Evolutionary conservation across 1,140 invertebrate genomes (phyloP).

Genomic region (Polyergus mexicanus): DNA sequence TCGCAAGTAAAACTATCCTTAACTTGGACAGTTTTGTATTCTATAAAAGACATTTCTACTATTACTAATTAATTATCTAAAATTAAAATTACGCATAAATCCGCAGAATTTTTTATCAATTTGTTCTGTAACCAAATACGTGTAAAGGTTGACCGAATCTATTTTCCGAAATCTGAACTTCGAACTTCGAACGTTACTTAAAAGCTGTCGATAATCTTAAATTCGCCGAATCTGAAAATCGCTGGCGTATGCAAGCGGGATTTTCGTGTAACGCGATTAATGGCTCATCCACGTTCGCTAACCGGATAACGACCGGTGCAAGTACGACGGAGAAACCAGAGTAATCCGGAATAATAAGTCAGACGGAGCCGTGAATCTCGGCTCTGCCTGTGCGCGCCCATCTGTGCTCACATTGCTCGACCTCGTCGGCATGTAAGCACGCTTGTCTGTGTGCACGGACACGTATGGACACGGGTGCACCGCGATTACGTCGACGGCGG

Average conservation of each 20-base stretch:
- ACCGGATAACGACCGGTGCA: constrained; percentile 39
- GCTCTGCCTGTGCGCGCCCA: neutral
- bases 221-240: constrained; percentile 30
- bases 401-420: neutral
- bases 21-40: neutral
- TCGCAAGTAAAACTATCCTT: neutral
- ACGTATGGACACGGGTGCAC: constrained; percentile 44
- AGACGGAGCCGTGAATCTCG: constrained; percentile 43
- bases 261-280: constrained; percentile 69
- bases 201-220: constrained; percentile 30
- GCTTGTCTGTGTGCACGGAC: constrained; percentile 15
- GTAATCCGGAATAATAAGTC: constrained; percentile 68
- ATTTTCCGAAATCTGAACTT: neutral
- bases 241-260: constrained; percentile 1
- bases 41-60: neutral
- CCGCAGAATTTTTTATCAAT: neutral
- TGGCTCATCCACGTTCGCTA: constrained; percentile 69
- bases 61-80: neutral
- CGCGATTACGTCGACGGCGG: constrained; percentile 70
- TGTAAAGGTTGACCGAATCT: neutral
- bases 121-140: neutral
- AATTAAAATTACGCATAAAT: neutral
- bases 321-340: constrained; percentile 67
- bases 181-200: neutral
- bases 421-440: constrained; percentile 29